A percentile compares a stretch with the other conserved stretches of the same genome.
phyloP scores from a whole-genome alignment of 2,888 invertebrate genomes.

The Stictocephala bisonia region DNA sequence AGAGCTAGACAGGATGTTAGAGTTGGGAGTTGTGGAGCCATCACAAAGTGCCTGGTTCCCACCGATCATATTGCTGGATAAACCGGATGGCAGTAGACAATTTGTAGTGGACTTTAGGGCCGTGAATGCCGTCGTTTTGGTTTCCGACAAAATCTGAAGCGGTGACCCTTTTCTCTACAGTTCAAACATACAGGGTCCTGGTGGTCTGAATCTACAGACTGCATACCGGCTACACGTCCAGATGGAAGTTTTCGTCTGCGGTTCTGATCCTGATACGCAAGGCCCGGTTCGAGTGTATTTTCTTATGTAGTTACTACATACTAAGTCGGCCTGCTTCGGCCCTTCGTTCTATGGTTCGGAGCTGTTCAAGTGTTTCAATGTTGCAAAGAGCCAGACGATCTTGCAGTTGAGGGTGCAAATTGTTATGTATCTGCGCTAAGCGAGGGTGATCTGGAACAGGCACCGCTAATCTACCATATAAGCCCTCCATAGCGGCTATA shows the following conservation, averaged over 20 bases:
- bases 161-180: slow-evolving; percentile 37
- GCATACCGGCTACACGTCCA: slow-evolving; percentile 25
- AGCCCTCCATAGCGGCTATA: slow-evolving; percentile 54
- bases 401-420: slow-evolving; percentile 17
- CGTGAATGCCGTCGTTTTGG: slow-evolving; percentile 50
- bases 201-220: background rate
- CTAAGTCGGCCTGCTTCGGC: slow-evolving; percentile 19
- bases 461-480: slow-evolving; percentile 51
- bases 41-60: slow-evolving; percentile 57
- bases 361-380: background rate
- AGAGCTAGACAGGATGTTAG: slow-evolving; percentile 57
- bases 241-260: background rate
- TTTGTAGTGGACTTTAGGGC: slow-evolving; percentile 52
- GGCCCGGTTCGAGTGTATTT: slow-evolving; percentile 47
- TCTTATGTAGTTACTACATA: background rate
- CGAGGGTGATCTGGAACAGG: slow-evolving; percentile 11
- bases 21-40: slow-evolving; percentile 54
- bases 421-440: slow-evolving; percentile 31
- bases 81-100: slow-evolving; percentile 51
- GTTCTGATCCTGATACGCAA: slow-evolving; percentile 37
- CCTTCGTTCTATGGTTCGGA: background rate
- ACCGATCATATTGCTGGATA: slow-evolving; percentile 55
- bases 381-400: slow-evolving; percentile 2
- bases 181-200: slow-evolving; percentile 10
- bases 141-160: slow-evolving; percentile 7